Evolutionary conservation across 2,113 vertebrate species (phyloP).

Genomic region (Thalassoma bifasciatum): DNA sequence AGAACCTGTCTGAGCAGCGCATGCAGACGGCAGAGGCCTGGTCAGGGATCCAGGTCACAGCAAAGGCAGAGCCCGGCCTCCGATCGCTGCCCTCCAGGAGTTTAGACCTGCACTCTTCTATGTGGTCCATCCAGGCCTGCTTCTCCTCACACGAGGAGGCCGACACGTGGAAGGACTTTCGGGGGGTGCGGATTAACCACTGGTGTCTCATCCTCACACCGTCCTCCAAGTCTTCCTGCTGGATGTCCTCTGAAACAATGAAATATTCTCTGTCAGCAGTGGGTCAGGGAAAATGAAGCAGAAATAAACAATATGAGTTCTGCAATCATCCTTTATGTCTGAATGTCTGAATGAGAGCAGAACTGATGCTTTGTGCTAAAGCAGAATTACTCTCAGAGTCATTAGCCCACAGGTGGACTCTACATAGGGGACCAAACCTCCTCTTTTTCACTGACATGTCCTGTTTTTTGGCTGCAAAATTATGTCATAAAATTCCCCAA

Average conservation of each 20-base stretch:
- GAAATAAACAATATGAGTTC: too few species aligned
- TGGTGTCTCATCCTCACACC: slow-evolving; percentile 87
- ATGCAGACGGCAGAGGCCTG: slow-evolving; percentile 89
- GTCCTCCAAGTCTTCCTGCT: slow-evolving; percentile 86
- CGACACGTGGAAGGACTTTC: slow-evolving; percentile 91
- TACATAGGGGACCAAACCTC: too few species aligned
- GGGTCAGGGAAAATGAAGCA: too few species aligned
- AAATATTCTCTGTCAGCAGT: not conserved
- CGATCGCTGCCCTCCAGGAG: slow-evolving; percentile 69
- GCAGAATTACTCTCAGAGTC: too few species aligned
- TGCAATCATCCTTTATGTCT: too few species aligned
- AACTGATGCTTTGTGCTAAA: too few species aligned
- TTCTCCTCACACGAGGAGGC: slow-evolving; percentile 88
- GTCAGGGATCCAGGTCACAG: slow-evolving; percentile 90
- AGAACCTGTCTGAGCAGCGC: slow-evolving; percentile 90
- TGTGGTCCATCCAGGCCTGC: slow-evolving; percentile 90
- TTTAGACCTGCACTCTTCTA: slow-evolving; percentile 84
- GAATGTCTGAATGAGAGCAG: too few species aligned
- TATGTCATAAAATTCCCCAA: too few species aligned
- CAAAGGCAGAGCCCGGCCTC: slow-evolving; percentile 72
- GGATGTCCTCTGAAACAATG: slow-evolving; percentile 83
- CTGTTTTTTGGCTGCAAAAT: too few species aligned
- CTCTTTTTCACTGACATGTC: too few species aligned
- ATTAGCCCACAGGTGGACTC: too few species aligned
- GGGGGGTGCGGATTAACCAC: slow-evolving; percentile 92